phyloP scores from a whole-genome alignment of 1,140 invertebrate genomes.

The Megalonaias nervosa region DNA sequence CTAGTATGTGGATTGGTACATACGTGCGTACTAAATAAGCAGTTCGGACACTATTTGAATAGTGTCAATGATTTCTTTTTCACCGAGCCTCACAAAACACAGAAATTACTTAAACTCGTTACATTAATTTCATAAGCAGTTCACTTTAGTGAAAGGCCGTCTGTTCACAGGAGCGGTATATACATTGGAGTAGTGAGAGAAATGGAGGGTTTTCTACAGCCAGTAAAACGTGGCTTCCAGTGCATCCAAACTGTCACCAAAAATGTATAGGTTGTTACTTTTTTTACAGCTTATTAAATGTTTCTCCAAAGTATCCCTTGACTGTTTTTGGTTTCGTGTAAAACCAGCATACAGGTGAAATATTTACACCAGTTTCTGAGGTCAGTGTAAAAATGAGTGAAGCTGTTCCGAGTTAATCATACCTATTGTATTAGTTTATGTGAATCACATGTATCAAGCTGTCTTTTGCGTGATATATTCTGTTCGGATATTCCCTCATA shows the following conservation, averaged over 20 bases:
- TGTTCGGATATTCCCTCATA: no score
- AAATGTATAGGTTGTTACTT: constrained; percentile 51
- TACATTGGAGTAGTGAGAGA: constrained; percentile 79
- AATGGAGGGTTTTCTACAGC: constrained; percentile 76
- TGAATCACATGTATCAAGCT: no score
- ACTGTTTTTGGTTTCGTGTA: no score
- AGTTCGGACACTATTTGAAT: neutral
- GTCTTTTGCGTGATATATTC: no score
- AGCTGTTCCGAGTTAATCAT: no score
- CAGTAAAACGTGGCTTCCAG: constrained; percentile 79
- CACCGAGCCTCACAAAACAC: neutral
- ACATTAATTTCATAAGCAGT: neutral
- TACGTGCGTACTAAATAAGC: neutral
- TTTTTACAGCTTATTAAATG: no score
- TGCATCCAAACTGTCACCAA: constrained; percentile 72
- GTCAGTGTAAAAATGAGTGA: no score
- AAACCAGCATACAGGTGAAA: no score
- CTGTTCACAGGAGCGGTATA: constrained; percentile 33
- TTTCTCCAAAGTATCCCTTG: no score
- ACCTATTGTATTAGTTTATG: no score
- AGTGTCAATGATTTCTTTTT: neutral
- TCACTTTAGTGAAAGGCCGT: neutral
- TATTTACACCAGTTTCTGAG: no score
- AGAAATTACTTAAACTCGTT: neutral
- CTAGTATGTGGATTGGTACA: neutral